Conservation (phyloP, 2,113 vertebrate species). For the Clarias gariepinus region DNA sequence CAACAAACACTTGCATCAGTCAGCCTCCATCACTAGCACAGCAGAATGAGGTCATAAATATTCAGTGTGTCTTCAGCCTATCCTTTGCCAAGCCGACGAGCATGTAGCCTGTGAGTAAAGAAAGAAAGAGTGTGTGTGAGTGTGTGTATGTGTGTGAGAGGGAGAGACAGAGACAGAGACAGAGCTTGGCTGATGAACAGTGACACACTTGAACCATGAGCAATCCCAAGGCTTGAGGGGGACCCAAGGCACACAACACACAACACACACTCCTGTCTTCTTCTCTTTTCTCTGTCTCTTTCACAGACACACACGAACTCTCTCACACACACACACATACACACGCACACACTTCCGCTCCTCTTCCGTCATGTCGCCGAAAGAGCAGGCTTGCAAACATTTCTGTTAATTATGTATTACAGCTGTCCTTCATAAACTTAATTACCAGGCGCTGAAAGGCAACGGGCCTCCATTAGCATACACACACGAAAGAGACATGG, state of each 20-base stretch:
- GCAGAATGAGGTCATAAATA: conserved; percentile 58
- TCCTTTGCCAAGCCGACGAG: conserved; percentile 47
- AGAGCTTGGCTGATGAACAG: conserved; percentile 52
- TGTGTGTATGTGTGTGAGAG: background rate
- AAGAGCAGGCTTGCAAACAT: conserved; percentile 61
- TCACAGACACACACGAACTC: background rate
- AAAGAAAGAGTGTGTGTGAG: conserved; percentile 6
- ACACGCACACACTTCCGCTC: conserved; percentile 48
- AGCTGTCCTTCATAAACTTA: conserved; percentile 95
- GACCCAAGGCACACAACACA: conserved; percentile 56
- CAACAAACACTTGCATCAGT: conserved; percentile 54
- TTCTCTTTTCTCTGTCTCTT: conserved; percentile 15
- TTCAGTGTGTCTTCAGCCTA: conserved; percentile 56
- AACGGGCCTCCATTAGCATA: conserved; percentile 61
- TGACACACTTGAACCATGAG: conserved; percentile 56
- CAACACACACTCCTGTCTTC: conserved; percentile 41
- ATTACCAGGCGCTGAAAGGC: conserved; percentile 64
- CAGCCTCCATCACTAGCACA: conserved; percentile 54
- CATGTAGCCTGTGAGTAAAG: conserved; percentile 49
- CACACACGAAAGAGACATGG: conserved; percentile 56
- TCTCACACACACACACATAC: conserved; percentile 36
- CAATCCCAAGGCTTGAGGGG: conserved; percentile 50
- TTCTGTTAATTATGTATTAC: conserved; percentile 99
- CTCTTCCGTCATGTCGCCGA: conserved; percentile 46
- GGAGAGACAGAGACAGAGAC: conserved; percentile 28